phyloP scores from a whole-genome alignment of 2,888 invertebrate species.

The Calliopum simillimum region DNA sequence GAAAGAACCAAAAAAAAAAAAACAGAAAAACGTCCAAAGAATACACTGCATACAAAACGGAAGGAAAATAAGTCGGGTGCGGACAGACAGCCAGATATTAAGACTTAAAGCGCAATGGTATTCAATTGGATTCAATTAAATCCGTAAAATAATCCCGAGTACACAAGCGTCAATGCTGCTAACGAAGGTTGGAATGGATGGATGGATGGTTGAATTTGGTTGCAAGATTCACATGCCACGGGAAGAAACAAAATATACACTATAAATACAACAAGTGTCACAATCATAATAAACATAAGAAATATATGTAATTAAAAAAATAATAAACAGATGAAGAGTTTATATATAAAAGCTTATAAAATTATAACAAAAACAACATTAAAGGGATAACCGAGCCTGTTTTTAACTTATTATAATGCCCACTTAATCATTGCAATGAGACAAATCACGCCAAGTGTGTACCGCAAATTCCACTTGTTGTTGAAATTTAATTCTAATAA shows the following conservation, averaged over 20 bases:
- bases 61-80: not conserved
- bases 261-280: constrained; percentile 36
- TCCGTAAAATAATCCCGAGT: constrained; percentile 6
- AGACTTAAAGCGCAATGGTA: constrained; percentile 10
- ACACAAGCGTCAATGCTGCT: not conserved
- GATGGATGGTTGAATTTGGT: not conserved
- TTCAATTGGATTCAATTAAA: constrained; percentile 33
- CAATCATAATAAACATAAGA: constrained; percentile 30
- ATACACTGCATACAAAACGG: not conserved
- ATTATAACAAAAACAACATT: constrained; percentile 3
- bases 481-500: too few relatives aligned
- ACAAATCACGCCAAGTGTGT: too few relatives aligned
- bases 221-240: not conserved
- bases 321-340: too few relatives aligned
- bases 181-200: constrained; percentile 9
- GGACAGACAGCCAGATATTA: not conserved
- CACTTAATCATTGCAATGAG: too few relatives aligned
- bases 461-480: too few relatives aligned
- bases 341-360: not conserved
- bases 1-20: not conserved
- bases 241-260: not conserved
- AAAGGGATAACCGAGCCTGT: too few relatives aligned
- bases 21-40: not conserved
- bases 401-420: too few relatives aligned
- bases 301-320: too few relatives aligned